Conservation (phyloP, 2,797 vertebrate species). For the Periparus ater region DNA sequence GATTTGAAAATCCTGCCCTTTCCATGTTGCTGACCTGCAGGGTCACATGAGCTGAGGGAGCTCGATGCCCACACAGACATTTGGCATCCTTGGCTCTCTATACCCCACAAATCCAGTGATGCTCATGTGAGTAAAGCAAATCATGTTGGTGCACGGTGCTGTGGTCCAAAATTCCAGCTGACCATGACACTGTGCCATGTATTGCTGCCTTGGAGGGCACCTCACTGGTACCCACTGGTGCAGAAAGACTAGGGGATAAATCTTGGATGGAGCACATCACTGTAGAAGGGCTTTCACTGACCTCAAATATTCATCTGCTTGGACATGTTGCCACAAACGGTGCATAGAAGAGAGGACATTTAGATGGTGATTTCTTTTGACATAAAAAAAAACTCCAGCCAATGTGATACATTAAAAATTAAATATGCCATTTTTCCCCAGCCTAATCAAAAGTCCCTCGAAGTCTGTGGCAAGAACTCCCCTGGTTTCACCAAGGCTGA, state of each 20-base stretch:
- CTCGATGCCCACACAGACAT: rapidly evolving
- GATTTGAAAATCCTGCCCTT: not conserved
- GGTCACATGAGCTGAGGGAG: not conserved
- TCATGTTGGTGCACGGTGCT: not conserved
- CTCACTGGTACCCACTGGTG: not conserved
- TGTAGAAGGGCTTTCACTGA: not conserved
- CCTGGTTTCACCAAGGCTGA: not conserved
- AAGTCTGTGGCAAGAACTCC: not conserved
- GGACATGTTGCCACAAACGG: not conserved
- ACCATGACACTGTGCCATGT: not conserved
- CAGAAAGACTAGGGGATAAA: not conserved
- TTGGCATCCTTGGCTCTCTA: not conserved
- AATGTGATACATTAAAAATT: not conserved
- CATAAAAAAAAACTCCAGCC: not conserved
- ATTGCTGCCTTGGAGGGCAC: not conserved
- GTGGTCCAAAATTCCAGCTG: not conserved
- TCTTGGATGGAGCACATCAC: not conserved
- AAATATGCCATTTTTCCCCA: not conserved
- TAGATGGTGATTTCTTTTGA: not conserved
- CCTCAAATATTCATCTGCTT: not conserved
- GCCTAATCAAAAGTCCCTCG: not conserved
- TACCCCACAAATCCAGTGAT: rapidly evolving
- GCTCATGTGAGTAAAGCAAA: not conserved
- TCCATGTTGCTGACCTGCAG: not conserved
- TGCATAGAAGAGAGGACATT: not conserved